These are phyloP conservation scores for Microtus pennsylvanicus DNA, from an alignment of 2,113 vertebrate species.

Conservation along the genomic window DNA sequence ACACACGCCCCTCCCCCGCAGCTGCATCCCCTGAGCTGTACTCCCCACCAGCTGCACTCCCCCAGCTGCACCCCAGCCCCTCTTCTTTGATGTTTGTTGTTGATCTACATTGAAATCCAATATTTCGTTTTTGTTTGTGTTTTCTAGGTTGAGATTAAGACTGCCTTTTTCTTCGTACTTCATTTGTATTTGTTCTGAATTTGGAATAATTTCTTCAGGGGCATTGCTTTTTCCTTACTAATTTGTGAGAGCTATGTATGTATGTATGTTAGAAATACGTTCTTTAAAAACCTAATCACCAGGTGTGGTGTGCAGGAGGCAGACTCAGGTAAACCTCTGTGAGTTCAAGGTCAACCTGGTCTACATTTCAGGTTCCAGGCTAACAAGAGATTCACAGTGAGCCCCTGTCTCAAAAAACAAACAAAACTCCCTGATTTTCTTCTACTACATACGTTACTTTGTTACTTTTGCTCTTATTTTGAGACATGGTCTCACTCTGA, in stretches of 20 bases:
- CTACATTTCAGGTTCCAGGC: neutral
- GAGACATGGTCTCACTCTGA: neutral
- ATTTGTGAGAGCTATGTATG: neutral
- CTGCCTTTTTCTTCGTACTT: conserved; percentile 17
- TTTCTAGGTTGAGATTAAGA: neutral
- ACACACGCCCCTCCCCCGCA: too few relatives aligned
- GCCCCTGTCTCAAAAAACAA: neutral
- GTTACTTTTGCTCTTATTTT: neutral
- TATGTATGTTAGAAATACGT: neutral
- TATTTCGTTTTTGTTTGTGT: neutral
- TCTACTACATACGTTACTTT: neutral
- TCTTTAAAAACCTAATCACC: neutral
- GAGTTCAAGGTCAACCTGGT: neutral
- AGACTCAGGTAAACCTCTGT: neutral
- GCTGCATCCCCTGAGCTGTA: neutral
- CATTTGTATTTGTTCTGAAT: conserved; percentile 27
- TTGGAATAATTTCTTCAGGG: neutral
- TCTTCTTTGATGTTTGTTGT: neutral
- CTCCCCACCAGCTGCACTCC: neutral
- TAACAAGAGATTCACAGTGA: neutral
- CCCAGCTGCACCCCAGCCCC: neutral
- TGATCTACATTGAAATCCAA: neutral
- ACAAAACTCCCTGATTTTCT: neutral
- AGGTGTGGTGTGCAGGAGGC: neutral
- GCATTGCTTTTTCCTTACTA: neutral